Conservation (phyloP, 2,113 vertebrate genomes). For the Emberiza fucata region DNA sequence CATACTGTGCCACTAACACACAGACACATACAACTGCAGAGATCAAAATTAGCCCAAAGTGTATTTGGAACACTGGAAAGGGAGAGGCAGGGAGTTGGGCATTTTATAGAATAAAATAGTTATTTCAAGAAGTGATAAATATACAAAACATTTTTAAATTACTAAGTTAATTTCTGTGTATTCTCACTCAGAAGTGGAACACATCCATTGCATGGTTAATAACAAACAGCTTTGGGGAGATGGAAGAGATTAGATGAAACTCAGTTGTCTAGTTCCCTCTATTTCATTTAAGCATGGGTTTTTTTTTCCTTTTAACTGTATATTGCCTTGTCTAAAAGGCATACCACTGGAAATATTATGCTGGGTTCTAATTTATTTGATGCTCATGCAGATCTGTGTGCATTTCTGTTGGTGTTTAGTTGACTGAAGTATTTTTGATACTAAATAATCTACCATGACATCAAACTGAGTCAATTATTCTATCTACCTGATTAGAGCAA, state of each 20-base stretch:
- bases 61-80: neutral
- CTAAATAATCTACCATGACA: neutral
- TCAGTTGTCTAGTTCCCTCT: neutral
- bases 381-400: neutral
- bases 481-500: neutral
- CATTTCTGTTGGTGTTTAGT: neutral
- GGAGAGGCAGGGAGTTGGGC: neutral
- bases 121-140: neutral
- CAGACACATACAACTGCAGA: neutral
- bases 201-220: neutral
- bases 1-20: neutral
- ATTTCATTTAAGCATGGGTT: neutral
- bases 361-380: neutral
- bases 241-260: neutral
- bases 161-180: neutral
- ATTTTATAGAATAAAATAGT: constrained; percentile 1
- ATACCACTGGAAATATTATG: neutral
- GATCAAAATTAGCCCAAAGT: constrained; percentile 36
- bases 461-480: neutral
- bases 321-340: neutral
- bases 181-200: neutral
- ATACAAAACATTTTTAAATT: neutral
- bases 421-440: neutral
- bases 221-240: neutral
- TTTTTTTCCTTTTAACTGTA: neutral